phyloP scores from a whole-genome alignment of 1,140 invertebrate genomes.

The Lanistes nyassanus region DNA sequence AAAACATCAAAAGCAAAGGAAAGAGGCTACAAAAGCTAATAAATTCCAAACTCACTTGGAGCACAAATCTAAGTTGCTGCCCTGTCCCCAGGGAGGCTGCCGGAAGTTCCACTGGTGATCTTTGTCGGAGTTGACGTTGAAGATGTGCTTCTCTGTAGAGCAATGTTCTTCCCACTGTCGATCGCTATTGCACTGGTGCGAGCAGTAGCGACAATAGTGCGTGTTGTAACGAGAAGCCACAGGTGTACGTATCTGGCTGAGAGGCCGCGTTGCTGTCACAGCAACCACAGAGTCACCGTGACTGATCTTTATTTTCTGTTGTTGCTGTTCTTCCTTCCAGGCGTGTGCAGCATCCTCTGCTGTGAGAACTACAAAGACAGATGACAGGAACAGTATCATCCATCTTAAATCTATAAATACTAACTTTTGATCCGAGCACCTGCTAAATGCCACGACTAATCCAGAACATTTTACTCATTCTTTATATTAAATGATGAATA shows the following conservation, averaged over 20 bases:
- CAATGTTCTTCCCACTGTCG: constrained; percentile 63
- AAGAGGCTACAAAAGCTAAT: too few species aligned
- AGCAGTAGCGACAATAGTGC: constrained; percentile 58
- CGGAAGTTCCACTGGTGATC: constrained; percentile 65
- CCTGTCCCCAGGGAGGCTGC: constrained; percentile 61
- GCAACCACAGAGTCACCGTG: constrained; percentile 55
- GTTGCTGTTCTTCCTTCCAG: constrained; percentile 43
- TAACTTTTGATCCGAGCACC: too few species aligned
- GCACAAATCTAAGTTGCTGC: constrained; percentile 53
- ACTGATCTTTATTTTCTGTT: constrained; percentile 43
- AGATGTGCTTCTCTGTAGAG: constrained; percentile 57
- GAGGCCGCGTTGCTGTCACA: neutral
- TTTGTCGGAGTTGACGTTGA: constrained; percentile 62
- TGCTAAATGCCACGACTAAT: too few species aligned
- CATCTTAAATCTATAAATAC: neutral
- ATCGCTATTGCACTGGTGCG: constrained; percentile 56
- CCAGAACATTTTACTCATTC: too few species aligned
- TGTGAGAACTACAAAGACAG: constrained; percentile 40
- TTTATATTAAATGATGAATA: too few species aligned
- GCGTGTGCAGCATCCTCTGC: constrained; percentile 42
- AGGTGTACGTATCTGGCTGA: constrained; percentile 28
- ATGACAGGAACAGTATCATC: neutral
- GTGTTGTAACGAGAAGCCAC: constrained; percentile 29
- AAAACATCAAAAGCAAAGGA: neutral
- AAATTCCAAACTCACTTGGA: constrained; percentile 42